Base-by-base conservation (phyloP, 2,797 vertebrate genomes). In the Sebastes trivittatus region DNA sequence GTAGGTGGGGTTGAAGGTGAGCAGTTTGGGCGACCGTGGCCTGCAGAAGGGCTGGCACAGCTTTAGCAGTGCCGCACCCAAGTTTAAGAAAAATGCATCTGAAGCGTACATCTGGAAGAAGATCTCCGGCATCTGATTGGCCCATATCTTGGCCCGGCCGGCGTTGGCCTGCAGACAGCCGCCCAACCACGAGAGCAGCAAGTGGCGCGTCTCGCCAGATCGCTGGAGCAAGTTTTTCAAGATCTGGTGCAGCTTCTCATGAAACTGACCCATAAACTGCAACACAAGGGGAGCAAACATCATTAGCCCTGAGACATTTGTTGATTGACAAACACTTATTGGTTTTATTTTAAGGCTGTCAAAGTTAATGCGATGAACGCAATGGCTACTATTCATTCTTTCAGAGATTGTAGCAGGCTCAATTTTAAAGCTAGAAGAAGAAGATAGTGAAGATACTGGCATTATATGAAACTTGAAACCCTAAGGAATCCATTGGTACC, bases 71-170 rank as follows among this genome's bases (percentile, higher is more conserved):
- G 96, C 97, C 25, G 98, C 97, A 23, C 98, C 98, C 92, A 99
- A 89, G 90, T 98, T 99, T 74, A 99, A 94, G 91, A 99, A 99
- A 94, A 99, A 98, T 52, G 98, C 97, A 84, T 99, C 98, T 0
- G 98, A 99, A 74, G 98, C 97, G 0, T 98, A 98, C 96, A 97
- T 98, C 95, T 99, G 98, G 92, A 98, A 97, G 94, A 98, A 98
- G 90, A 99, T 97, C 94, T 99, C 98, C 0, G 98, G 98, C 97
- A 99, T 98, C 95, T 99, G 98, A 93, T 98, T 99, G 78, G 98
- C 97, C 98, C 98, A 99, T 59, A 99, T 99, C 93, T 99, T 99
- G 80, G 97, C 94, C 77, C 98, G 97, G 32, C 98, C 98, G 0
- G 97, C 95, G 1, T 99, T 99, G 0, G 97, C 97, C 2, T 99